phyloP scores from a whole-genome alignment of 2,113 vertebrate genomes.

The Semnopithecus entellus region DNA sequence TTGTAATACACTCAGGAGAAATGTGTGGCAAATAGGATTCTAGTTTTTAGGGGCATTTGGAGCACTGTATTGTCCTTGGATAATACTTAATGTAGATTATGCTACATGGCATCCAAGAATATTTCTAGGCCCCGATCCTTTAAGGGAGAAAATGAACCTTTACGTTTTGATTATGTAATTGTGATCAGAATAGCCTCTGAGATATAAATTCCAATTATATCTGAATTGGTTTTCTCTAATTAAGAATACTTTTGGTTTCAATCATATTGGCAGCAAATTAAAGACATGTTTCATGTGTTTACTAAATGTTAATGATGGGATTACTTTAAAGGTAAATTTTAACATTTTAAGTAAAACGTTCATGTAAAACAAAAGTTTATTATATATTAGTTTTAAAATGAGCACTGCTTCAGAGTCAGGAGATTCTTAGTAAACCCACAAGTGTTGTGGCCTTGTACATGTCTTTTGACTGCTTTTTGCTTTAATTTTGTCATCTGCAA shows the following conservation, averaged over 20 bases:
- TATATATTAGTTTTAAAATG: background rate
- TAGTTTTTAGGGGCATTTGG: no score
- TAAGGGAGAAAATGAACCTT: background rate
- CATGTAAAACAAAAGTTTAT: background rate
- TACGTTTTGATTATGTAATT: background rate
- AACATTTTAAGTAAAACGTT: background rate
- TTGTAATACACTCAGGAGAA: background rate
- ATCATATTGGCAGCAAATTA: conserved; percentile 10
- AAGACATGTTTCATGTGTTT: background rate
- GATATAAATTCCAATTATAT: background rate
- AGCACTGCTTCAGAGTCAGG: background rate
- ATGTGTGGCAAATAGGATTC: background rate
- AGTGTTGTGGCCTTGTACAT: background rate
- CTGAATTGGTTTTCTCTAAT: background rate
- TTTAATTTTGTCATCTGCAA: conserved; percentile 4
- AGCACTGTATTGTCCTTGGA: background rate
- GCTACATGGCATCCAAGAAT: background rate
- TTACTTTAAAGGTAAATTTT: background rate
- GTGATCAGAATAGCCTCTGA: background rate
- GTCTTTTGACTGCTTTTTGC: background rate
- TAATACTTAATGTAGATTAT: background rate
- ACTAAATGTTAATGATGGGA: conserved; percentile 21
- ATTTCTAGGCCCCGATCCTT: background rate
- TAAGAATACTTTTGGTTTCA: conserved; percentile 6
- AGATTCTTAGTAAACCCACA: background rate